Conservation (phyloP, 37 sponge, comb jelly and placozoan species). For the Mnemiopsis leidyi region DNA sequence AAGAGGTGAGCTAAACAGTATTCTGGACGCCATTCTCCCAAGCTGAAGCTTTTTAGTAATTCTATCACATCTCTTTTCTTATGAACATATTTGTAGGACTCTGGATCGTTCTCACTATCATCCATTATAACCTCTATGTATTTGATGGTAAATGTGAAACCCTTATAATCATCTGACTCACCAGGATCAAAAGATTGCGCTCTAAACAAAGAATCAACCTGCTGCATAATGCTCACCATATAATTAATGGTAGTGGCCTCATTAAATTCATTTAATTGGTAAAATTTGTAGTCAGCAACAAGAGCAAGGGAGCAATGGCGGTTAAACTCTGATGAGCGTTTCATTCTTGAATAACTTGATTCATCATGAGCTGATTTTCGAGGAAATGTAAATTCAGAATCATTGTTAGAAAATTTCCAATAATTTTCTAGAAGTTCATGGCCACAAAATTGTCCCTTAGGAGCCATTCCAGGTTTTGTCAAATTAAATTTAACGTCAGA, state of each 20-base stretch:
- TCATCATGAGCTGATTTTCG: neutral
- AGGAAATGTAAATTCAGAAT: conserved; percentile 7
- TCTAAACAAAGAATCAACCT: neutral
- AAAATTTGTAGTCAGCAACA: conserved; percentile 74
- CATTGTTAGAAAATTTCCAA: neutral
- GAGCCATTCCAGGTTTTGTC: neutral
- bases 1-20: conserved; percentile 80
- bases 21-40: conserved; percentile 61
- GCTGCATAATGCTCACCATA: conserved; percentile 43
- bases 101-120: neutral
- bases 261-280: conserved; percentile 37
- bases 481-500: conserved; percentile 72
- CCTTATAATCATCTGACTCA: neutral
- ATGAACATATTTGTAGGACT: neutral
- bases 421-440: neutral
- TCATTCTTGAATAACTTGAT: neutral
- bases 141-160: neutral
- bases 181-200: neutral
- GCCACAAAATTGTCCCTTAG: neutral
- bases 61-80: conserved; percentile 43
- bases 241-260: conserved; percentile 44
- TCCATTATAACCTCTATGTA: conserved; percentile 3
- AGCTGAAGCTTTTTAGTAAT: conserved; percentile 62
- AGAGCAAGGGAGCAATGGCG: conserved; percentile 70
- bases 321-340: neutral